Evolutionary conservation across 2,797 vertebrate genomes (phyloP).

Genomic region (Mergus octosetaceus): DNA sequence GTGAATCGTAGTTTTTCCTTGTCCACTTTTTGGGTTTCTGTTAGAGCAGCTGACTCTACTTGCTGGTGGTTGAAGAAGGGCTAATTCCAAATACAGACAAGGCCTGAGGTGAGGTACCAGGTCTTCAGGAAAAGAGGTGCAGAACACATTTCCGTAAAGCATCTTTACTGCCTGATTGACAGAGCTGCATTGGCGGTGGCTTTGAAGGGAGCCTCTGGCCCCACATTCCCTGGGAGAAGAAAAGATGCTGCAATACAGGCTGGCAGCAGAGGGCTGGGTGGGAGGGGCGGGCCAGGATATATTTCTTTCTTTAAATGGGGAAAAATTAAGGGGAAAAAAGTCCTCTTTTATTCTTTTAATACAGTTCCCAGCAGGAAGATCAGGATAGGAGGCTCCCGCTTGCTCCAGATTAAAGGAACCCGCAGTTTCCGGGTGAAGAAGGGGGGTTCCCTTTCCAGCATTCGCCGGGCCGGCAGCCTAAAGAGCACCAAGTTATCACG

Average conservation of each 20-base stretch:
- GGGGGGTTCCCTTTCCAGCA: conserved; percentile 96
- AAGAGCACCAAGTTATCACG: conserved; percentile 98
- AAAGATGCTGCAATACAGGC: not conserved
- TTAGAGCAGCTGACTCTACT: conserved; percentile 11
- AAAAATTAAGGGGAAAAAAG: conserved; percentile 80
- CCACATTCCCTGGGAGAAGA: conserved; percentile 42
- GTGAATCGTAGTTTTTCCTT: conserved; percentile 22
- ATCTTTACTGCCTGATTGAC: conserved; percentile 43
- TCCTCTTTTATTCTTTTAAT: conserved; percentile 87
- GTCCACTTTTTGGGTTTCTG: conserved; percentile 7
- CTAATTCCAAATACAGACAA: conserved; percentile 35
- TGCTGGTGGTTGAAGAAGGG: conserved; percentile 23
- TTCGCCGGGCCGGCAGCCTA: conserved; percentile 95
- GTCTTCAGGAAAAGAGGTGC: conserved; percentile 32
- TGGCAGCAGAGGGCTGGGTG: conserved; percentile 42
- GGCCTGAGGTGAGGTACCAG: conserved; percentile 12
- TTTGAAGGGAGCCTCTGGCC: conserved; percentile 56
- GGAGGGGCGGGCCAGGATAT: conserved; percentile 66
- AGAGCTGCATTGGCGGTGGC: conserved; percentile 56
- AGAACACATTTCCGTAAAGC: conserved; percentile 6
- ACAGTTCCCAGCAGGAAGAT: conserved; percentile 92
- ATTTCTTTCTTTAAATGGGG: conserved; percentile 63
- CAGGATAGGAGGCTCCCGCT: conserved; percentile 94
- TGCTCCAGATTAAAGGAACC: conserved; percentile 99
- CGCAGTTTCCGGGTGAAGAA: conserved; percentile 98